Evolutionary conservation across 2,888 invertebrate species (phyloP).

Genomic region (Sinodicranocentrus sp.): DNA sequence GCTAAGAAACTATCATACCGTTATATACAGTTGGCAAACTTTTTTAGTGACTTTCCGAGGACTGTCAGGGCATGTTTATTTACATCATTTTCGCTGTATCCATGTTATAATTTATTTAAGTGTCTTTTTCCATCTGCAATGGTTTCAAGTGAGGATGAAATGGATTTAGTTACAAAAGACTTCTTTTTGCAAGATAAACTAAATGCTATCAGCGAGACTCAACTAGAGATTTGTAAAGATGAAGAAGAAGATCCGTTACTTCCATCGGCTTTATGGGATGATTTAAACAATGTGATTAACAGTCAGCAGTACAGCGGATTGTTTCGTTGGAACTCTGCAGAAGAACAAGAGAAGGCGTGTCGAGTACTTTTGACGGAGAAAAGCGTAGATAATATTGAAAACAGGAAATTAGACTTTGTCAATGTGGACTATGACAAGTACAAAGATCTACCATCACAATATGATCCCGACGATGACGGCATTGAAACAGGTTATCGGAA

Average conservation of each 20-base stretch:
- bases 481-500: conserved; percentile 70
- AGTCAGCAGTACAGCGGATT: conserved; percentile 69
- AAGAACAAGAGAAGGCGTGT: conserved; percentile 57
- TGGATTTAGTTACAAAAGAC: no score
- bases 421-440: conserved; percentile 68
- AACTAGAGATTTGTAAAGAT: conserved; percentile 3
- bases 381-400: conserved; percentile 61
- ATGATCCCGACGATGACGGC: conserved; percentile 69
- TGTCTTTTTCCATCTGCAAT: conserved; percentile 57
- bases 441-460: conserved; percentile 55
- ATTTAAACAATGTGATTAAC: conserved; percentile 61
- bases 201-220: neutral
- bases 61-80: conserved; percentile 60
- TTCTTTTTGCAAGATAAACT: no score
- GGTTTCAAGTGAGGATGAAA: no score
- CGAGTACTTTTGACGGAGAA: conserved; percentile 50
- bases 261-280: conserved; percentile 36
- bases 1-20: conserved; percentile 49
- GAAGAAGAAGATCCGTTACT: conserved; percentile 28
- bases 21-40: conserved; percentile 57
- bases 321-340: conserved; percentile 40
- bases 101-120: conserved; percentile 54
- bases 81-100: conserved; percentile 72
- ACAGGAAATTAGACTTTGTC: conserved; percentile 64
- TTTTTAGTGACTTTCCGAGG: conserved; percentile 36